A percentile compares a stretch with the other conserved stretches of the same genome.
Conservation (phyloP, 2,797 vertebrate species). For the Malacoctenus gilli region DNA sequence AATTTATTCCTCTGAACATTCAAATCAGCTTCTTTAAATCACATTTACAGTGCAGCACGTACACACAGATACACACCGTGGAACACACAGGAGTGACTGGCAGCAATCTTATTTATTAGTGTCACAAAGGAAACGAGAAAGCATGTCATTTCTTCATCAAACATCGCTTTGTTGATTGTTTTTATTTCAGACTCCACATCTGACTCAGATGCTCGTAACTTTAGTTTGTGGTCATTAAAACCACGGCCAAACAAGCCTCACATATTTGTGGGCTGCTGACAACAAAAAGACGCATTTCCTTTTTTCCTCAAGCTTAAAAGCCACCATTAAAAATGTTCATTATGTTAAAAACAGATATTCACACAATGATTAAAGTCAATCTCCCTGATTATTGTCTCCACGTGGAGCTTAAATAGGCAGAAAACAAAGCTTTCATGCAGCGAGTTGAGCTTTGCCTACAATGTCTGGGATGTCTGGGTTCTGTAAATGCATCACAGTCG, state of each 20-base stretch:
- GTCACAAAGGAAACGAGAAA: slow-evolving; percentile 20
- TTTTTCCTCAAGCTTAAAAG: background rate
- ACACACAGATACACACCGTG: background rate
- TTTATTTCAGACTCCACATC: slow-evolving; percentile 34
- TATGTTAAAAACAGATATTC: slow-evolving; percentile 7
- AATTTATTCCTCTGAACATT: background rate
- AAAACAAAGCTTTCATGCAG: background rate
- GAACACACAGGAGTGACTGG: background rate
- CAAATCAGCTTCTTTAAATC: background rate
- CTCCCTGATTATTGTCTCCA: slow-evolving; percentile 25
- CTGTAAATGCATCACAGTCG: slow-evolving; percentile 1
- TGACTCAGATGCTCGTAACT: slow-evolving; percentile 9
- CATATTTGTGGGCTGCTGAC: background rate
- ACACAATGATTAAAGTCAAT: slow-evolving; percentile 1
- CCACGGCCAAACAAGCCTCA: slow-evolving; percentile 8
- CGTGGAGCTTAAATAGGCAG: slow-evolving; percentile 16
- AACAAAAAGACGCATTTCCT: background rate
- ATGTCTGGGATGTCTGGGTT: background rate
- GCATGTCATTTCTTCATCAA: slow-evolving; percentile 20
- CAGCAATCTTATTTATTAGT: background rate
- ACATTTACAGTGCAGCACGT: background rate
- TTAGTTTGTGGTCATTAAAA: background rate
- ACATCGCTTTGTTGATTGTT: slow-evolving; percentile 56
- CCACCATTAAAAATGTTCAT: background rate
- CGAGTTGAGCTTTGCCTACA: too few relatives aligned